Evolutionary conservation across 2,113 vertebrate genomes (phyloP), one percentile per base, ranked within the genome.

Genomic region (Telmatochromis sp.): DNA sequence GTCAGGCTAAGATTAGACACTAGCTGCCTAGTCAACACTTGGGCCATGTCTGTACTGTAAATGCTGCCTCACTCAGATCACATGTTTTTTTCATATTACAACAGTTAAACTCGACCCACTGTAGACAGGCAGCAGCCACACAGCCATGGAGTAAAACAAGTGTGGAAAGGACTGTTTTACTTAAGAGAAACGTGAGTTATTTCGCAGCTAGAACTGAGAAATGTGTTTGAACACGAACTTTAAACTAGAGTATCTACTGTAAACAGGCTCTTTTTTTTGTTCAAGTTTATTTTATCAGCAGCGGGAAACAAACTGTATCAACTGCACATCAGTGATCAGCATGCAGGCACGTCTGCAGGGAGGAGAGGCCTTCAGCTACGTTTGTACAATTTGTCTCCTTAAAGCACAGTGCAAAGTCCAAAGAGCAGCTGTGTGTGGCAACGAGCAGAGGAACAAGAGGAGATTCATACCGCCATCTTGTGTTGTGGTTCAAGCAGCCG

Each of bases 1-100:
- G 93, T 95, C 94, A 88, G 80, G 82, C 91, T 95, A 95, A 94
- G 87, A 88, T 94, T 95, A 95, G 93, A 95, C 5, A 7, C 73
- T 2, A 82, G 86, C 55, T 54, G 55, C 75, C 33, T 17, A 54
- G 68, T 85, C 68, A 79, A 82, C 85, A 80, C 86, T 68, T 70
- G 57, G 63, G 12, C 87, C 60, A 42, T 33, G 53, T 85, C 78
- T 35, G 87, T 91, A 88, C 86, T 87, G 85, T 91, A 86, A 87
- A 91, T 85, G 42, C 54, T 73, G 49, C 68, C 70, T 84, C 49
- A 81, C 17, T 65, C 45, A 55, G 42, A 89, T 85, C 81, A 83
- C 81, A 83, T 86, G 53, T 47, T 82, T 42, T 80, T 21, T 70
- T 14, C 80, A 6, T 55, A 47, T 82, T 28, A 60, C 58, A 82